phyloP scores from a whole-genome alignment of 2,888 invertebrate species.

The Ornithoptera priamus region DNA sequence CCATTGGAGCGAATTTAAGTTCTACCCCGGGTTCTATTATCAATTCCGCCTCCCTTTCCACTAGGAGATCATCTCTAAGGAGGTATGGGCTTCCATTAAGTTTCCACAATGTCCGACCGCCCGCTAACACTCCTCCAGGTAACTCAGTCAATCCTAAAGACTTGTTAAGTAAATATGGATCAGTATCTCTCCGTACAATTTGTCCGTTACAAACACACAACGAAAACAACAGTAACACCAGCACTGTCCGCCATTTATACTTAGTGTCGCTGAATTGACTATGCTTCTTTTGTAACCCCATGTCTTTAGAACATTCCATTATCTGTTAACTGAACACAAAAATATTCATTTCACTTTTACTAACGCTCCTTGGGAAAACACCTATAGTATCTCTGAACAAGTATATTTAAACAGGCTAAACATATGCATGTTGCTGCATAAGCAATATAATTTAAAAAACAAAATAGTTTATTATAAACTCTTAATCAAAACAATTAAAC shows the following conservation, averaged over 20 bases:
- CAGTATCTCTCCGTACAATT: conserved; percentile 53
- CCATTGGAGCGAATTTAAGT: conserved; percentile 93
- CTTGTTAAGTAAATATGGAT: conserved; percentile 71
- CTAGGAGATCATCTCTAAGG: conserved; percentile 88
- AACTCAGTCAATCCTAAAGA: conserved; percentile 78
- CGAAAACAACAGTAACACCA: conserved; percentile 50
- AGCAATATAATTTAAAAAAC: conserved; percentile 29
- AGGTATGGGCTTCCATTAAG: conserved; percentile 86
- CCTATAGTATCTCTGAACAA: conserved; percentile 31
- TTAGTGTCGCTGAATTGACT: conserved; percentile 78
- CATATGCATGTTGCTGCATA: conserved; percentile 29
- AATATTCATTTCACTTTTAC: conserved; percentile 70
- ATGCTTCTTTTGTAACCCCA: conserved; percentile 74
- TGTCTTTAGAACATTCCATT: conserved; percentile 68
- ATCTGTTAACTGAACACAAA: conserved; percentile 58
- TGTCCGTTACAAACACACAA: conserved; percentile 61
- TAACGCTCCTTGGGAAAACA: conserved; percentile 53
- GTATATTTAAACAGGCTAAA: not conserved
- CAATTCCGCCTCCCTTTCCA: conserved; percentile 89
- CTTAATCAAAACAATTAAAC: conserved; percentile 46
- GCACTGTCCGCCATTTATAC: conserved; percentile 77
- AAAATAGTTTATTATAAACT: conserved; percentile 12
- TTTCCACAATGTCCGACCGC: conserved; percentile 78
- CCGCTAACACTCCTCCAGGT: conserved; percentile 81
- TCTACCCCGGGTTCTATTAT: conserved; percentile 94